Evolutionary conservation across 2,888 invertebrate genomes (phyloP).

Genomic region (Branchipolynoe longqiensis): DNA sequence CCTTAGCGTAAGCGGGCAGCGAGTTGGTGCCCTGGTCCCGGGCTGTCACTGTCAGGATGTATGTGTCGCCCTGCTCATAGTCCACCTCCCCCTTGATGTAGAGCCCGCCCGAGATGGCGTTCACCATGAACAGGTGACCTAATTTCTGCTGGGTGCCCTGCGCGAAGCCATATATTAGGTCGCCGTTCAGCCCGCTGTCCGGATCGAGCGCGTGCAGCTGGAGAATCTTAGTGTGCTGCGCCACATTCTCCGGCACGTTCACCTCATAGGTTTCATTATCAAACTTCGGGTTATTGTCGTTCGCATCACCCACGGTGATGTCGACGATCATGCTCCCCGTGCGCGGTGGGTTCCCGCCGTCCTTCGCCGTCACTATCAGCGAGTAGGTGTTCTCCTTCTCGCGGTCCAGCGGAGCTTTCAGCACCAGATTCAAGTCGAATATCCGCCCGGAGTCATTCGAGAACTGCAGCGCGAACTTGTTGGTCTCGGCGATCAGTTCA

Average conservation of each 20-base stretch:
- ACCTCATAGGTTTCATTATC: conserved; percentile 57
- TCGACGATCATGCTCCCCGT: conserved; percentile 48
- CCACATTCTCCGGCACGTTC: conserved; percentile 41
- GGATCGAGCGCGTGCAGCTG: conserved; percentile 65
- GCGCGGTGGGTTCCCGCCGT: conserved; percentile 38
- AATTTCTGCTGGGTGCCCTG: conserved; percentile 11
- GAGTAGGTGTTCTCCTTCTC: conserved; percentile 27
- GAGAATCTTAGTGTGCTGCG: conserved; percentile 58
- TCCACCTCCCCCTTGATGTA: conserved; percentile 54
- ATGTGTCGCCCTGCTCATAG: conserved; percentile 41
- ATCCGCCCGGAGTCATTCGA: conserved; percentile 16
- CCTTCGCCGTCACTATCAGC: conserved; percentile 35
- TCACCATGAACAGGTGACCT: conserved; percentile 46
- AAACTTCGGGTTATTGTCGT: conserved; percentile 60
- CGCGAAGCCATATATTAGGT: conserved; percentile 62
- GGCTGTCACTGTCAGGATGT: conserved; percentile 24
- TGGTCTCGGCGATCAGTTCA: conserved; percentile 30
- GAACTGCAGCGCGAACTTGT: conserved; percentile 29
- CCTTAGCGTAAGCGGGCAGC: conserved; percentile 39
- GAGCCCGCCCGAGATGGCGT: conserved; percentile 38
- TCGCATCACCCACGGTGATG: conserved; percentile 55
- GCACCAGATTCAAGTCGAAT: conserved; percentile 43
- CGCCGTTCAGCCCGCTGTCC: conserved; percentile 66
- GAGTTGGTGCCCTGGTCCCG: conserved; percentile 43
- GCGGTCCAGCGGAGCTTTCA: conserved; percentile 34